phyloP scores from a whole-genome alignment of 2,888 invertebrate genomes.

The Ochropleura plecta region DNA sequence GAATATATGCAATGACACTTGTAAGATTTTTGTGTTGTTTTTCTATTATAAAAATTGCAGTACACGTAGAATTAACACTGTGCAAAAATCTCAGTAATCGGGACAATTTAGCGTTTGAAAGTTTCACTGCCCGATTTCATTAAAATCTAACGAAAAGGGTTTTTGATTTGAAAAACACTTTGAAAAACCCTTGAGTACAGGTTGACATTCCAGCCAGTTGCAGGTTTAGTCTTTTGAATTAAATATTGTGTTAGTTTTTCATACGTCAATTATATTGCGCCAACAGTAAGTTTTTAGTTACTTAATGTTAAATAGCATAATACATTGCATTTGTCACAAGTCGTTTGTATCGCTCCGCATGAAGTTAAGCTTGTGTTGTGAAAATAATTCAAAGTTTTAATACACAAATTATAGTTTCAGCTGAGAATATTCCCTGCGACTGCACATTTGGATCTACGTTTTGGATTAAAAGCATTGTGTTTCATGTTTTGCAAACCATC shows the following conservation, averaged over 20 bases:
- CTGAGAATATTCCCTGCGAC: slow-evolving; percentile 1
- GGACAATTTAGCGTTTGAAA: no score
- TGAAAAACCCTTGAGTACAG: neutral
- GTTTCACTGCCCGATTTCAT: no score
- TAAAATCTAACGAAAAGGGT: neutral
- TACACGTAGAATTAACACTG: no score
- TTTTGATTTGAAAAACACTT: neutral
- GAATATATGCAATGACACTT: no score
- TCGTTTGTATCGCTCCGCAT: slow-evolving; percentile 5
- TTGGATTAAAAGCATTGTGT: neutral
- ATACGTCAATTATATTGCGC: neutral
- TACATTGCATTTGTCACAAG: slow-evolving; percentile 23
- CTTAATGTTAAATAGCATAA: slow-evolving; percentile 14
- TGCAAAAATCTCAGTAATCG: no score
- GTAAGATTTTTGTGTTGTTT: no score
- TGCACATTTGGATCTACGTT: slow-evolving; percentile 22
- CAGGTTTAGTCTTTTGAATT: no score
- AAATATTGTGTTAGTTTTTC: neutral
- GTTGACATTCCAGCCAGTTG: neutral
- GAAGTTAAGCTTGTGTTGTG: neutral
- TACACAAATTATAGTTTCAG: slow-evolving; percentile 24
- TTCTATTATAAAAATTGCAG: no score
- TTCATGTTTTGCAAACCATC: slow-evolving; percentile 11
- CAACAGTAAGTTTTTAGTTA: neutral
- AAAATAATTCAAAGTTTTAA: slow-evolving; percentile 35